Percentiles rank a stretch among this genome's conserved stretches.
phyloP scores from a whole-genome alignment of 2,888 invertebrate species.

The Cheilosia vulpina region DNA sequence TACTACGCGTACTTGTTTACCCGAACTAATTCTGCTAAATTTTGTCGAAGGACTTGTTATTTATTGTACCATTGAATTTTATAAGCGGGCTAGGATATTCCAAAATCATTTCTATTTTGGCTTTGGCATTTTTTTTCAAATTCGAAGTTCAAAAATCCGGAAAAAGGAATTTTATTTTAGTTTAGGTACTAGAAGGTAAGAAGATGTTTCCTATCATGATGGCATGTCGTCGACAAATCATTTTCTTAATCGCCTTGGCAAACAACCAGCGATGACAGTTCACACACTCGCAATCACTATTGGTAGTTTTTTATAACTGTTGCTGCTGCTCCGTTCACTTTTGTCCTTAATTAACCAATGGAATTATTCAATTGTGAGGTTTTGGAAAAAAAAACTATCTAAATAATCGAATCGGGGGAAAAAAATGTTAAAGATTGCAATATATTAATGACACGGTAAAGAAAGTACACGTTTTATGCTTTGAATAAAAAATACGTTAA shows the following conservation, averaged over 20 bases:
- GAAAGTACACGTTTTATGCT: neutral
- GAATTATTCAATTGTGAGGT: constrained; percentile 20
- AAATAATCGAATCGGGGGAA: constrained; percentile 4
- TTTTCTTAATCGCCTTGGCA: neutral
- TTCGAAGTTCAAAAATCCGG: neutral
- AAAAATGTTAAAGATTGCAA: neutral
- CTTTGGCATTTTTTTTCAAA: neutral
- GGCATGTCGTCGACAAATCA: neutral
- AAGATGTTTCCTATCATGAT: neutral
- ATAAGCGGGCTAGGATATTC: constrained; percentile 3
- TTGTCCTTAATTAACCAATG: constrained; percentile 53
- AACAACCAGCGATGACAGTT: constrained; percentile 19
- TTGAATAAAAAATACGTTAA: neutral
- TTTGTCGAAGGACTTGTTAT: neutral
- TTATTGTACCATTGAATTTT: neutral
- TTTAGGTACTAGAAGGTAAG: neutral
- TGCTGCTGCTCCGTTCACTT: constrained; percentile 55
- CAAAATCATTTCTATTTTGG: neutral
- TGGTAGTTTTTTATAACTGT: neutral
- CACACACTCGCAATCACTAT: neutral
- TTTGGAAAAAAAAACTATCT: neutral
- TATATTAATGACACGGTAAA: neutral
- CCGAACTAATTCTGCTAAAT: neutral
- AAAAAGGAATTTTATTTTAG: neutral
- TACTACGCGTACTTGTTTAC: neutral